Percentiles rank a stretch among this genome's conserved stretches.
These are phyloP conservation scores for Dicycla oo DNA, from an alignment of 2,888 invertebrate genomes.

Conservation along the genomic window DNA sequence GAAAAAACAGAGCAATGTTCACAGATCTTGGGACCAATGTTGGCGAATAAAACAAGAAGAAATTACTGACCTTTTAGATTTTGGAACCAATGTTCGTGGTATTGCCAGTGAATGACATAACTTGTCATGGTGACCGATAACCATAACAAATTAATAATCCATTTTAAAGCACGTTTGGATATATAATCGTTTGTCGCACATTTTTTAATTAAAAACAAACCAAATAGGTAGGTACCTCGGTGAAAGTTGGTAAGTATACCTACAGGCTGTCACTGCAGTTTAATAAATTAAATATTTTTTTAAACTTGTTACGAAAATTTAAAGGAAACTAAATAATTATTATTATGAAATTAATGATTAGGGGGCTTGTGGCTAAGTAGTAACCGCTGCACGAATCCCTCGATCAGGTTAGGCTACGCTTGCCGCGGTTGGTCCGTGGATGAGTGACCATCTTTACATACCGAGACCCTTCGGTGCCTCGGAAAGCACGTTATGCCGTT, in stretches of 20 bases:
- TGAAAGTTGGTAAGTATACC: constrained; percentile 10
- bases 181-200: not conserved
- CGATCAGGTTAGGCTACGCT: too few relatives aligned
- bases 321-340: constrained; percentile 8
- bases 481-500: too few relatives aligned
- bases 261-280: not conserved
- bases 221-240: not conserved
- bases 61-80: not conserved
- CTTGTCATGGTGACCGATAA: constrained; percentile 17
- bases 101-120: constrained; percentile 23
- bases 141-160: constrained; percentile 32
- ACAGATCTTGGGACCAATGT: constrained; percentile 13
- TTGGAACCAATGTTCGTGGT: constrained; percentile 2
- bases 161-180: constrained; percentile 16
- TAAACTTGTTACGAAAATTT: not conserved
- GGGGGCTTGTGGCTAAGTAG: too few relatives aligned
- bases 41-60: not conserved
- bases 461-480: too few relatives aligned
- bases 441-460: too few relatives aligned
- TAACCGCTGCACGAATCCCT: too few relatives aligned
- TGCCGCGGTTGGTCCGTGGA: too few relatives aligned
- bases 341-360: not conserved
- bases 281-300: not conserved
- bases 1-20: not conserved
- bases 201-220: constrained; percentile 6